A percentile compares a stretch with the other conserved stretches of the same genome.
Evolutionary conservation across 2,113 vertebrate genomes (phyloP).

Genomic region (Prietella phreatophila): DNA sequence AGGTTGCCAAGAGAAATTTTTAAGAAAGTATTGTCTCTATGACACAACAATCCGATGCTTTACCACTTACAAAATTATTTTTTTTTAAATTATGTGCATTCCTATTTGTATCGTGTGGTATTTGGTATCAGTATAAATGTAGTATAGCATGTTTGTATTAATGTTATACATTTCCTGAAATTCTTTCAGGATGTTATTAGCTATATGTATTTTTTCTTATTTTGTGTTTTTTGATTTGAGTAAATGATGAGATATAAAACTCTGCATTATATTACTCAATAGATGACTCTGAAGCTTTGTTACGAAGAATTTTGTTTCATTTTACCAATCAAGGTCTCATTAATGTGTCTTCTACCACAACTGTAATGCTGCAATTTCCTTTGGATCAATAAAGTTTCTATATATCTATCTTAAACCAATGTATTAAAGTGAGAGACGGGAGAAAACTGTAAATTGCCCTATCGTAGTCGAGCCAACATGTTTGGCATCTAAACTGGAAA

Average conservation of each 20-base stretch:
- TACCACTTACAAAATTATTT: not conserved
- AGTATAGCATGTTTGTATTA: not conserved
- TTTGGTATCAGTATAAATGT: conserved; percentile 16
- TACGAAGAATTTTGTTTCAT: not conserved
- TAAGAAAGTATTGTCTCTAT: not conserved
- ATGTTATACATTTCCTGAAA: not conserved
- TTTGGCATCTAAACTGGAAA: not conserved
- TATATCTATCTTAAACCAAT: not conserved
- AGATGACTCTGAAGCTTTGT: not conserved
- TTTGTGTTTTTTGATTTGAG: not conserved
- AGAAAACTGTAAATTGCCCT: not conserved
- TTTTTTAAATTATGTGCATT: not conserved
- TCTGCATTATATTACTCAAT: not conserved
- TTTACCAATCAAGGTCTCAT: not conserved
- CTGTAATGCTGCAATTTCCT: not conserved
- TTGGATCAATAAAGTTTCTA: not conserved
- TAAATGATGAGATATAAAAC: not conserved
- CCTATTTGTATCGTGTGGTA: not conserved
- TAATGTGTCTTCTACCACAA: not conserved
- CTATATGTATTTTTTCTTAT: not conserved
- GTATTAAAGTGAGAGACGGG: not conserved
- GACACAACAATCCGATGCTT: not conserved
- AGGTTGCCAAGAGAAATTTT: not conserved
- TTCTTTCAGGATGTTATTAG: not conserved
- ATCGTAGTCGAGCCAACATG: not conserved